Conservation (phyloP, 2,797 vertebrate genomes). For the Decapterus maruadsi region DNA sequence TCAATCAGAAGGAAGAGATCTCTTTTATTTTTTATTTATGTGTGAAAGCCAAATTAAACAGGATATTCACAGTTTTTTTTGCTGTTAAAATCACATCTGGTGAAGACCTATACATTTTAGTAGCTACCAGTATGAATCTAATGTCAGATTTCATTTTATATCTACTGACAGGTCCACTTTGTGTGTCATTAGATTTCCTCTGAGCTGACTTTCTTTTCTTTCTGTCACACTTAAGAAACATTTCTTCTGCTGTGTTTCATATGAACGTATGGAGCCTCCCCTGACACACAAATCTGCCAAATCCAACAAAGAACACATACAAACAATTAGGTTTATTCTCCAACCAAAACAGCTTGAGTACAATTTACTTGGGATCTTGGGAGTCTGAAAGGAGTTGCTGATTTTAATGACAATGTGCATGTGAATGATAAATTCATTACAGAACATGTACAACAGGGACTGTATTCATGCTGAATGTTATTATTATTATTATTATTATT, state of each 20-base stretch:
- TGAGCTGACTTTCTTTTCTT: constrained; percentile 3
- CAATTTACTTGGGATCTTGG: not conserved
- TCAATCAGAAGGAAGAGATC: too few relatives aligned
- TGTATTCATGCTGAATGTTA: not conserved
- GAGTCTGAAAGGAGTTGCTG: not conserved
- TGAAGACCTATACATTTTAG: too few relatives aligned
- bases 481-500: too few relatives aligned
- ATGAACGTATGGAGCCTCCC: not conserved
- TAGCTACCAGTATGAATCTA: not conserved
- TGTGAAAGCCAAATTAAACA: too few relatives aligned
- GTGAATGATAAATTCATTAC: not conserved
- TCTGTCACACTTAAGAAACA: not conserved
- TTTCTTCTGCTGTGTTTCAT: not conserved
- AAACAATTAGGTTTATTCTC: not conserved
- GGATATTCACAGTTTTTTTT: too few relatives aligned
- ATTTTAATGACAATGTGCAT: not conserved
- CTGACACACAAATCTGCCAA: not conserved
- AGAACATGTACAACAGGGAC: not conserved
- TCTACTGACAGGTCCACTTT: not conserved
- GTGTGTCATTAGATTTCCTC: not conserved
- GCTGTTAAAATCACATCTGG: too few relatives aligned
- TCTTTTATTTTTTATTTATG: too few relatives aligned
- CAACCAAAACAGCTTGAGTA: not conserved
- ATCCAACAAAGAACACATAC: not conserved
- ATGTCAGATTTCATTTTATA: not conserved